Evolutionary conservation across 2,113 vertebrate genomes (phyloP), one percentile per base, ranked within the genome.

Genomic region (Syngnathoides biaculeatus): DNA sequence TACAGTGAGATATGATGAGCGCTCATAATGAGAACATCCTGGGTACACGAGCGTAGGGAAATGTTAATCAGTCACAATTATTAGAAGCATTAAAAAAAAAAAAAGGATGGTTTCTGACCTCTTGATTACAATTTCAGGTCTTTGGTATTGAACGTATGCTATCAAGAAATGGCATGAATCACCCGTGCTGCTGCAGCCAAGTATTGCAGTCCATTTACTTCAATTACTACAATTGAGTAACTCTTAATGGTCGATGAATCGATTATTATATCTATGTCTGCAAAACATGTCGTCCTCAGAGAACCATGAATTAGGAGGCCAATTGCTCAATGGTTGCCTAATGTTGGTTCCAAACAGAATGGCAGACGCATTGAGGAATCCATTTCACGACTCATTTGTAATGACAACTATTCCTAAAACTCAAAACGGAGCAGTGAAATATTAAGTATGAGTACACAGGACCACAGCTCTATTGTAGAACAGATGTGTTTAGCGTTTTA

Each of bases 331-430:
- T 11, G 12, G 55, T 67, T 64, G 79, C 69, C 56, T 55, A 63
- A 79, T 64, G 80, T 78, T 75, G 58, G 12, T 65, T 40, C 68
- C 14, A 35, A 64, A 71, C 22, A 13, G 24, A 27, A 55, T 14
- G 52, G 52, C 52, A 24, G 45, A 48, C 19, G 45, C 45, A 48
- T 48, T 55, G 24, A 26, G 22, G 22, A 55, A 55, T 24, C 22
- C 22, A 26, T 55, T 55, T 55, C 61, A 58, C 48, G 5, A 48
- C 65, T 22, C 60, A 73, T 68, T 69, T 79, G 68, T 50, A 69
- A 79, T 63, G 40, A 68, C 57, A 69, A 79, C 71, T 82, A 79
- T 85, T 85, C 80, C 65, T 71, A 73, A 76, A 73, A 73, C 64
- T 70, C 55, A 48, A 71, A 81, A 59, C 38, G 27, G 56, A 57